Evolutionary conservation across 1,140 invertebrate species (phyloP).

Genomic region (Onthophagus taurus): DNA sequence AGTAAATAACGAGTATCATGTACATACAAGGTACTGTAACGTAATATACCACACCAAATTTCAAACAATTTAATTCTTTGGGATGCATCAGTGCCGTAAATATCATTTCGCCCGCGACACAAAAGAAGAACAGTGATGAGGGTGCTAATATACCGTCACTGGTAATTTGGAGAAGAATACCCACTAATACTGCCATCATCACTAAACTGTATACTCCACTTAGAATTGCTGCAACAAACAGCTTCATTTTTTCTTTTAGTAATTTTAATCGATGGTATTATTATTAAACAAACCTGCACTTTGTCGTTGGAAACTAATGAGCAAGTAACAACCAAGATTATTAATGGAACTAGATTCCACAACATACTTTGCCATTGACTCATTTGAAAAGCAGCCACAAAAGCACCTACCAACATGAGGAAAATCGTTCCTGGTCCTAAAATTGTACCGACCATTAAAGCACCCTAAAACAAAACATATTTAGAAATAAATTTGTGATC

Average conservation of each 20-base stretch:
- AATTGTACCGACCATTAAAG: slow-evolving; percentile 61
- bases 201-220: slow-evolving; percentile 74
- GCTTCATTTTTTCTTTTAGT: slow-evolving; percentile 35
- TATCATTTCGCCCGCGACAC: slow-evolving; percentile 51
- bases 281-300: slow-evolving; percentile 3
- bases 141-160: slow-evolving; percentile 72
- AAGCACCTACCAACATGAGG: slow-evolving; percentile 83
- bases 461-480: slow-evolving; percentile 16
- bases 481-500: too few species aligned
- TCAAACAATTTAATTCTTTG: slow-evolving; percentile 68
- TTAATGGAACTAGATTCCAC: slow-evolving; percentile 67
- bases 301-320: slow-evolving; percentile 38
- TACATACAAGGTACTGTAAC: slow-evolving; percentile 91
- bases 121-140: slow-evolving; percentile 66
- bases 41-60: slow-evolving; percentile 77
- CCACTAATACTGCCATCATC: slow-evolving; percentile 89
- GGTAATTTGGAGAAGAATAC: slow-evolving; percentile 69
- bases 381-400: slow-evolving; percentile 70
- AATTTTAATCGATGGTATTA: slow-evolving; percentile 6
- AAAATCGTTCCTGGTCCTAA: slow-evolving; percentile 79
- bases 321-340: slow-evolving; percentile 66
- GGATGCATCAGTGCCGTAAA: slow-evolving; percentile 74
- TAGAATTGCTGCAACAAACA: slow-evolving; percentile 66
- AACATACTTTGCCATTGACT: slow-evolving; percentile 69
- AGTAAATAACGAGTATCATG: slow-evolving; percentile 83